Base-by-base conservation (phyloP, 2,113 vertebrate genomes). In the Brachypodius melanocephalos region DNA sequence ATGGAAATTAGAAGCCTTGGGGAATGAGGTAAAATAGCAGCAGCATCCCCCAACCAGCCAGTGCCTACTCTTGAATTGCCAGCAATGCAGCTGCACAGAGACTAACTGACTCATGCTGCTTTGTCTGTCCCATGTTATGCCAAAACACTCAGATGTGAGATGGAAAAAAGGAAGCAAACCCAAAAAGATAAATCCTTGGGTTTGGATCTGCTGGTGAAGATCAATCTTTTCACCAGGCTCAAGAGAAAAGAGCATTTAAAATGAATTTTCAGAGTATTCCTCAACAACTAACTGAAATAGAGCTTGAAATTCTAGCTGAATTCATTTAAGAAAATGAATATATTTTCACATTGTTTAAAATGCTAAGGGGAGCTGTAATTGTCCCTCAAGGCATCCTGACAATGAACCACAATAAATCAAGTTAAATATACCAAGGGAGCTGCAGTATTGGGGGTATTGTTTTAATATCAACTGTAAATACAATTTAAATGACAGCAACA, bases 401-500 rank as follows among this genome's bases (percentile, higher is more conserved):
- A 81, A 71, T 22, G 43, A 90, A 49, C 7, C 32, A 87, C 31
- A 74, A 87, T 90, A 93, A 94, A 97, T 95, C 87, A 91, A 95
- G 91, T 93, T 95, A 96, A 96, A 96, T 93, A 93, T 93, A 94
- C 45, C 46, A 80, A 55, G 26, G 26, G 48, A 80, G 25, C 40
- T 61, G 61, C 54, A 25, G 62, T 77, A 73, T 69, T 46, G 20
- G 28, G 63, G 74, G 49, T 40, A 91, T 65, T 92, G 34, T 92
- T 96, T 85, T 77, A 95, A 43, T 51, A 40, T 73, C 61, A 78
- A 80, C 67, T 88, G 54, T 61, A 86, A 87, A 69, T 78, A 40
- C 62, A 81, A 49, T 62, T 58, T 93, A 92, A 97, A 65, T 95
- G 92, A 87, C 92, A 93, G 77, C 43, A 85, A 67, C 95, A 96